phyloP scores from a whole-genome alignment of 1,140 invertebrate genomes.

The Holcopasites calliopsidis region DNA sequence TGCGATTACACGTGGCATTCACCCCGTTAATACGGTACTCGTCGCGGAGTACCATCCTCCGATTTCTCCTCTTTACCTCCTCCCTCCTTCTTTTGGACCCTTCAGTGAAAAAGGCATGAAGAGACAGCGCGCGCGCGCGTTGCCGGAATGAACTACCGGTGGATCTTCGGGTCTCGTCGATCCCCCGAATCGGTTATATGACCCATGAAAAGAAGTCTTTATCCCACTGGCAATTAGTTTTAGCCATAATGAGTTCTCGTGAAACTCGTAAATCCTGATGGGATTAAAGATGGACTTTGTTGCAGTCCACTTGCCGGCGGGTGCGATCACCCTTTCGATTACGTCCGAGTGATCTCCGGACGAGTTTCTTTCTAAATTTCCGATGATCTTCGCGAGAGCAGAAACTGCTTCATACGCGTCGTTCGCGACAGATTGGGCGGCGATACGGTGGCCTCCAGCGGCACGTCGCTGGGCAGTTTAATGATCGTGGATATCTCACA shows the following conservation, averaged over 20 bases:
- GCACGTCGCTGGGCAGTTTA: conserved; percentile 55
- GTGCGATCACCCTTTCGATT: neutral
- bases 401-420: neutral
- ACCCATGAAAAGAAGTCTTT: conserved; percentile 61
- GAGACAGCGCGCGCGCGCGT: neutral
- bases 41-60: conserved; percentile 20
- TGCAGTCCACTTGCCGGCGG: conserved; percentile 33
- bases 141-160: conserved; percentile 17
- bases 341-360: neutral
- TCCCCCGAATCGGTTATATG: conserved; percentile 58
- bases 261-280: conserved; percentile 62
- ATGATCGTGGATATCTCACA: conserved; percentile 66
- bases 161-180: conserved; percentile 18
- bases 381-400: neutral
- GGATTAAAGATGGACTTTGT: conserved; percentile 49
- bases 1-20: conserved; percentile 44
- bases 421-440: neutral
- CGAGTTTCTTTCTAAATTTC: conserved; percentile 2
- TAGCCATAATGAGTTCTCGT: conserved; percentile 62
- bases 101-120: neutral
- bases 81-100: neutral
- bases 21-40: conserved; percentile 42
- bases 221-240: conserved; percentile 60
- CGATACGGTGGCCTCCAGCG: neutral
- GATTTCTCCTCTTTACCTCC: neutral